phyloP scores from a whole-genome alignment of 2,888 invertebrate genomes.

The Epinotia demarniana region DNA sequence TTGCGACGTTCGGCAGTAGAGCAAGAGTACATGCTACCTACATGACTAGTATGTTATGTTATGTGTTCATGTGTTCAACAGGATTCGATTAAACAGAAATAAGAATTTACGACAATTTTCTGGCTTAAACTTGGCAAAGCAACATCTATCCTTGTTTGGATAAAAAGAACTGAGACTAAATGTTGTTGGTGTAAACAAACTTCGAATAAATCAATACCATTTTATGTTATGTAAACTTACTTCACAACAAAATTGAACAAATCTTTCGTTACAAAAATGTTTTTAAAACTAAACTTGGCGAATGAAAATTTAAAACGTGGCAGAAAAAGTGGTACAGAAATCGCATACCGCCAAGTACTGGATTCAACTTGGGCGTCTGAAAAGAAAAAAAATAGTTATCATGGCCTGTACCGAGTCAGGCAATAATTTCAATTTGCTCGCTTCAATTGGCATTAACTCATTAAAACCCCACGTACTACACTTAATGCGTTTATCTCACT shows the following conservation, averaged over 20 bases:
- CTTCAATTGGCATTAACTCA: slow-evolving; percentile 25
- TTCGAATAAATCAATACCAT: too few species aligned
- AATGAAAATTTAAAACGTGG: too few species aligned
- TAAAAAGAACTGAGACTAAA: too few species aligned
- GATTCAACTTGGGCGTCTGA: not conserved
- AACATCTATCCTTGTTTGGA: too few species aligned
- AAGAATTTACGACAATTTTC: not conserved
- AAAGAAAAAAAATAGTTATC: not conserved
- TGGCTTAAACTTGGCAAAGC: too few species aligned
- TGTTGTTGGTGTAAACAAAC: too few species aligned
- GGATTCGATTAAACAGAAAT: not conserved
- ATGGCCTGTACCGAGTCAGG: not conserved
- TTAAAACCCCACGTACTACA: slow-evolving; percentile 18
- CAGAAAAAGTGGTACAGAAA: too few species aligned
- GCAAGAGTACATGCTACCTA: not conserved
- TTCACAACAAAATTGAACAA: too few species aligned
- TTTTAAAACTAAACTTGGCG: too few species aligned
- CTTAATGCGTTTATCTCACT: slow-evolving; percentile 20
- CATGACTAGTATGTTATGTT: not conserved
- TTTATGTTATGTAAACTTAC: too few species aligned
- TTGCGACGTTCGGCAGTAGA: slow-evolving; percentile 24
- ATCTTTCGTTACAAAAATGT: too few species aligned
- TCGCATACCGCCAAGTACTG: too few species aligned
- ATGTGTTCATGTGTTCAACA: not conserved
- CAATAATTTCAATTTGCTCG: slow-evolving; percentile 14